Evolutionary conservation across 2,888 invertebrate genomes (phyloP).

Genomic region (Orthosia cruda): DNA sequence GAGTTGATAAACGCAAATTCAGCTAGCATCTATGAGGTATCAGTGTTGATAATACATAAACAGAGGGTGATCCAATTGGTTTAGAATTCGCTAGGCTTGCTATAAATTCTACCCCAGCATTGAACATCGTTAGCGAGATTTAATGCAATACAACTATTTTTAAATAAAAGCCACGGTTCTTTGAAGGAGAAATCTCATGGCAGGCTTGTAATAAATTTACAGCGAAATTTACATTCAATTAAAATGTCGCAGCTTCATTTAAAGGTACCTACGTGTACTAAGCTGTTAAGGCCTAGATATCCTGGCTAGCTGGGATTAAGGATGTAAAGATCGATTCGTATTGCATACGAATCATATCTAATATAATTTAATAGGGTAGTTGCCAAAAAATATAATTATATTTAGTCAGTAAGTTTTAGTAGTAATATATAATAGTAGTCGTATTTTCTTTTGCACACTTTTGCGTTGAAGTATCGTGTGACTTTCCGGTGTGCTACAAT

Average conservation of each 20-base stretch:
- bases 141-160: background rate
- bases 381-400: no score
- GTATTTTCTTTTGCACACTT: no score
- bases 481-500: no score
- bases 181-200: constrained; percentile 16
- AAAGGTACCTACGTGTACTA: background rate
- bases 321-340: background rate
- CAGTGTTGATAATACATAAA: background rate
- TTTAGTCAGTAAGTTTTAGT: no score
- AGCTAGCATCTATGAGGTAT: background rate
- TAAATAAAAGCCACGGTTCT: constrained; percentile 21
- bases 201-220: constrained; percentile 7
- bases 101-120: background rate
- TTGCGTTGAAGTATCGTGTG: no score
- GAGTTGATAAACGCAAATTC: background rate
- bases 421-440: no score
- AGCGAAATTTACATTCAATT: constrained; percentile 15
- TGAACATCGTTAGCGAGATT: background rate
- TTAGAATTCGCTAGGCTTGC: background rate
- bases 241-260: constrained; percentile 9
- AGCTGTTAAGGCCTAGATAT: background rate
- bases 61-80: background rate
- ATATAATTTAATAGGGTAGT: no score
- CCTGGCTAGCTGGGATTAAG: background rate
- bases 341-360: background rate